These are phyloP conservation scores for Syrrhaptes paradoxus DNA, from an alignment of 2,113 vertebrate species.

Conservation along the genomic window DNA sequence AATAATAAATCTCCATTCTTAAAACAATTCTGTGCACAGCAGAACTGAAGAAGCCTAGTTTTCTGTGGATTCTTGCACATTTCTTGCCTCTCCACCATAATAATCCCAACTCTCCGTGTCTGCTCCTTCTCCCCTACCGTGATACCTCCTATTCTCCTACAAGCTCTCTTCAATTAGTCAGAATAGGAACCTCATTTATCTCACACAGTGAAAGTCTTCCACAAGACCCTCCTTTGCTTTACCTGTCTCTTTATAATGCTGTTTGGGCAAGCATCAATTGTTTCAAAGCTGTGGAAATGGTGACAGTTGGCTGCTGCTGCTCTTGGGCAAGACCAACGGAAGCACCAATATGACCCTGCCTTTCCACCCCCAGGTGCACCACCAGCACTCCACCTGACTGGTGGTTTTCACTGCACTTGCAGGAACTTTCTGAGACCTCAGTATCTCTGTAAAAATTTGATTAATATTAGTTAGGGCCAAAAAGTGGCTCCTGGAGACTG, in stretches of 20 bases:
- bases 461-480: neutral
- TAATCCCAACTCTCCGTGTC: neutral
- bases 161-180: neutral
- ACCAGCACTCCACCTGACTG: neutral
- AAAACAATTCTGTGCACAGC: neutral
- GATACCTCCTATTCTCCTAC: neutral
- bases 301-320: neutral
- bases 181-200: neutral
- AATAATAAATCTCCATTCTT: neutral
- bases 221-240: neutral
- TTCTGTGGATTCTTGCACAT: neutral
- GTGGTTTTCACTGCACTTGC: neutral
- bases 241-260: neutral
- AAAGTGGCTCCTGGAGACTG: neutral
- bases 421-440: neutral
- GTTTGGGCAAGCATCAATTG: neutral
- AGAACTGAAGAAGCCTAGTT: neutral
- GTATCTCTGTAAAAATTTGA: neutral
- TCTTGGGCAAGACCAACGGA: neutral
- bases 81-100: neutral
- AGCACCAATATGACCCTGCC: accelerated
- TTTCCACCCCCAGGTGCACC: neutral
- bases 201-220: neutral
- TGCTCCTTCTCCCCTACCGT: neutral
- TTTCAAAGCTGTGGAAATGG: neutral